Evolutionary conservation across 2,888 invertebrate species (phyloP), one percentile per base, ranked within the genome.

Genomic region (Leucania comma): DNA sequence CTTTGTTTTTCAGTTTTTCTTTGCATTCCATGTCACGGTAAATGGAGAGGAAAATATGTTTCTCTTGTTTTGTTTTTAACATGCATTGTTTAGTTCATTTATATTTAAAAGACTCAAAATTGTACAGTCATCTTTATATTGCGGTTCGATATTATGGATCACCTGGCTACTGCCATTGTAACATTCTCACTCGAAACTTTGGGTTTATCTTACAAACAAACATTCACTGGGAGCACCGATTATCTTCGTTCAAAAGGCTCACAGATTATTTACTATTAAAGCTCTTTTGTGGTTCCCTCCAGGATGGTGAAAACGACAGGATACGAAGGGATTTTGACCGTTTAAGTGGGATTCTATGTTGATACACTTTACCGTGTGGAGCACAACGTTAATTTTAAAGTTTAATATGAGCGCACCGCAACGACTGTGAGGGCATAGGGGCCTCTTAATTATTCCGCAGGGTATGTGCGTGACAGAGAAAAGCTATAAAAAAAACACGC

Each of bases 341-440:
- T 72, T 79, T 83, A 77, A 84, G 86, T 82, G 75, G 68, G 62
- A 80, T 82, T 69, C 62, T 75, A 79, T 80, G 85, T 86, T 79
- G 78, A 70, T 82, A 78, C 75, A 75, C 72, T 75, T 67, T 72
- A 68, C 81, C 26, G 54, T 32, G 72, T 70, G 70, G 60, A 66
- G 29, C 48, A 65, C 26, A 60, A 63, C 72, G 78, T 85, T 82
- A 80, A 86, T 83, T 86, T 86, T 82, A 84, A 86, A 86, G 77
- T 86, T 83, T 86, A 81, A 86, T 81, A 78, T 58, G 75, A 12
- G 54, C 61, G 65, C 65, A 71, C 68, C 75, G 50, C 75, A 72
- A 65, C 65, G 58, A 65, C 66, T 62, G 56, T 68, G 65, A 68
- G 80, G 73, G 65, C 60, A 78, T 75, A 75, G 73, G 59, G 72